Evolutionary conservation across 2,797 vertebrate genomes (phyloP).

Genomic region (Chelonia mydas): DNA sequence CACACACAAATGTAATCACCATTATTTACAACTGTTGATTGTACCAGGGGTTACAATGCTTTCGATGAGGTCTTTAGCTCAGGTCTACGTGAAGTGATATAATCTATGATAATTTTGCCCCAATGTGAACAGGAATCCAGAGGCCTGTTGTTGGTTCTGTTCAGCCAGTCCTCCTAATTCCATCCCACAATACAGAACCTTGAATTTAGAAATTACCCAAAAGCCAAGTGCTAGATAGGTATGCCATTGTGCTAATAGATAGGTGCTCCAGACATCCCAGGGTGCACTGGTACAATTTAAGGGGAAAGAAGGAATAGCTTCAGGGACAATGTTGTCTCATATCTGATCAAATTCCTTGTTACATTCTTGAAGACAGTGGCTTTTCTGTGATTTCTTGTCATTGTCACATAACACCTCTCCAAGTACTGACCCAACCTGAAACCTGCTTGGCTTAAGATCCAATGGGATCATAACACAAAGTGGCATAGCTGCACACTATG

Average conservation of each 20-base stretch:
- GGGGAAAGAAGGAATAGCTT: background rate
- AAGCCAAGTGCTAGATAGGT: background rate
- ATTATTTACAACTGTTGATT: background rate
- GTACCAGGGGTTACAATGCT: background rate
- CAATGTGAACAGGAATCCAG: background rate
- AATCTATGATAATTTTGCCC: background rate
- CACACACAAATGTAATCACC: background rate
- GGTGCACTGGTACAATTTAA: background rate
- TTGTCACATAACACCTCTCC: background rate
- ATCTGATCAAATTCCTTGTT: background rate
- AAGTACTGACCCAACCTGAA: background rate
- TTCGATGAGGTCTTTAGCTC: background rate
- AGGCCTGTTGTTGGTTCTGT: background rate
- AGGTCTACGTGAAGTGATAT: background rate
- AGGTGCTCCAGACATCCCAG: rapidly evolving
- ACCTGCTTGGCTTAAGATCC: background rate
- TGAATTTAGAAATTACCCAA: background rate
- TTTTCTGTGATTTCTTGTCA: background rate
- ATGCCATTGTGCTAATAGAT: background rate
- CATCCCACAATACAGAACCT: background rate
- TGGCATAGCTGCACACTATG: background rate
- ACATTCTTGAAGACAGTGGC: background rate
- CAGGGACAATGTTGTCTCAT: background rate
- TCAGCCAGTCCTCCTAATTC: background rate
- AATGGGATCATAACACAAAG: background rate